A percentile compares a stretch with the other conserved stretches of the same genome.
Conservation (phyloP, 2,113 vertebrate species). For the Heloderma charlesbogerti region DNA sequence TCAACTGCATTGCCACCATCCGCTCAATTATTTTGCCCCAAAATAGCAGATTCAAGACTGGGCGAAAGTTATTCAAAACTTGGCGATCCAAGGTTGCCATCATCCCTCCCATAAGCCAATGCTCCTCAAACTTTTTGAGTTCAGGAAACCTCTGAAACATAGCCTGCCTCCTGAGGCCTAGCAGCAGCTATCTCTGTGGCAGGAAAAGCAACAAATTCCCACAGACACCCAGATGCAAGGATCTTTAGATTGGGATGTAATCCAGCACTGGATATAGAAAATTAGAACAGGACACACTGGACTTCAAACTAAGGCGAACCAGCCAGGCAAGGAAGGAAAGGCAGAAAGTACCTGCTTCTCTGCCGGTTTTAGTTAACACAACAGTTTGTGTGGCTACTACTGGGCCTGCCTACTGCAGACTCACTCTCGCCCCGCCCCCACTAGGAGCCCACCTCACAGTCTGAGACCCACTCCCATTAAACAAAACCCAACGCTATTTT, state of each 20-base stretch:
- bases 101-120: background rate
- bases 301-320: background rate
- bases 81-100: too few species aligned
- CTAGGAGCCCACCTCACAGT: background rate
- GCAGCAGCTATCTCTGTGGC: background rate
- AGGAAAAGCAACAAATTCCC: background rate
- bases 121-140: background rate
- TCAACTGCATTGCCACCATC: too few species aligned
- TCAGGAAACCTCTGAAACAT: background rate
- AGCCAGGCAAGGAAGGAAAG: background rate
- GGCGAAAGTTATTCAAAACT: too few species aligned
- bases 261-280: background rate
- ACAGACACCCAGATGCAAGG: background rate
- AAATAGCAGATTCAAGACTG: too few species aligned
- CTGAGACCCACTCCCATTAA: background rate
- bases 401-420: background rate
- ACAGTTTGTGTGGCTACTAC: background rate
- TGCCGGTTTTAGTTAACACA: background rate
- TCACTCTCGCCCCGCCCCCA: background rate
- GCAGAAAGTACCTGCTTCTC: background rate
- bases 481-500: background rate
- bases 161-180: background rate
- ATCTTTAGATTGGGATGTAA: background rate
- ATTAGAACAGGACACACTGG: background rate
- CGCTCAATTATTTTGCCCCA: too few species aligned